Conservation (phyloP, 2,888 invertebrate genomes). For the Rosalia funebris region DNA sequence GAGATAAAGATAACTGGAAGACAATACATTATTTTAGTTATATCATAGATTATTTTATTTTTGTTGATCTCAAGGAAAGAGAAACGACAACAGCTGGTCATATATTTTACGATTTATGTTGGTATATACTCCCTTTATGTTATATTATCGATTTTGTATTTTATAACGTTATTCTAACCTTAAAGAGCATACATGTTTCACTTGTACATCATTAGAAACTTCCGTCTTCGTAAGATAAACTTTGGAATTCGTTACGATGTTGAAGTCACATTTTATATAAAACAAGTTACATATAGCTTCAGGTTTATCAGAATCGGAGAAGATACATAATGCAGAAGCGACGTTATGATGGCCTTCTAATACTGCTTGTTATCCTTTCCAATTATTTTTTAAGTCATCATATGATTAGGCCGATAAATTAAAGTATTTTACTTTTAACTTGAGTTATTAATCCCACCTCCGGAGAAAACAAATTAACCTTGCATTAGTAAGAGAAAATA, state of each 20-base stretch:
- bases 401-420: not conserved
- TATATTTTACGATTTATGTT: too few relatives aligned
- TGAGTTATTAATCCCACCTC: not conserved
- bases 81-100: too few relatives aligned
- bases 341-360: not conserved
- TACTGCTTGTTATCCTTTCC: not conserved
- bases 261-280: not conserved
- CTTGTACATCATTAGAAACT: not conserved
- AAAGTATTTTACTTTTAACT: not conserved
- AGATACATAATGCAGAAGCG: not conserved
- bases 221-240: not conserved
- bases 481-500: too few relatives aligned
- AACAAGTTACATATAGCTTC: not conserved
- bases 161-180: not conserved
- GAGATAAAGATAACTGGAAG: too few relatives aligned
- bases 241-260: not conserved
- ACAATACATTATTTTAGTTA: too few relatives aligned
- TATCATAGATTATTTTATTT: too few relatives aligned
- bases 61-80: too few relatives aligned
- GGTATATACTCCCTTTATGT: too few relatives aligned
- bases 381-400: not conserved
- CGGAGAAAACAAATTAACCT: too few relatives aligned
- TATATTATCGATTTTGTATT: not conserved
- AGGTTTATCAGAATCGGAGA: not conserved
- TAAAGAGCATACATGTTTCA: not conserved